phyloP scores from a whole-genome alignment of 2,888 invertebrate genomes.

The Cacoxenus indagator region DNA sequence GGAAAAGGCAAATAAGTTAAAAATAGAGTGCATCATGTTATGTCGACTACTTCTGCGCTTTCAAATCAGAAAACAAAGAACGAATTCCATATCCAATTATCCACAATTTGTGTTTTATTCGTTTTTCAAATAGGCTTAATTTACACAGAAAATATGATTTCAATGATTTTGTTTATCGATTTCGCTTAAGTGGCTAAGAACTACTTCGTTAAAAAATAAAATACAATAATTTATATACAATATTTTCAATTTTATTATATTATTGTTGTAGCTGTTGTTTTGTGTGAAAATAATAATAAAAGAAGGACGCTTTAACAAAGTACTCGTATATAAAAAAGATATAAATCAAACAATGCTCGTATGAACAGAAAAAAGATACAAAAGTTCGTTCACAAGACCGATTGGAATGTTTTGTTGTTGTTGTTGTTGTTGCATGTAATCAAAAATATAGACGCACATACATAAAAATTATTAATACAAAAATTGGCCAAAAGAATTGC shows the following conservation, averaged over 20 bases:
- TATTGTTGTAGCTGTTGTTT: neutral
- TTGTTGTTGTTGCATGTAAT: neutral
- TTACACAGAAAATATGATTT: conserved; percentile 37
- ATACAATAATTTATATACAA: conserved; percentile 62
- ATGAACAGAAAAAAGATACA: conserved; percentile 27
- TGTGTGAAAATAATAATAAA: conserved; percentile 40
- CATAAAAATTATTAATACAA: conserved; percentile 43
- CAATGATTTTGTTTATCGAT: conserved; percentile 25
- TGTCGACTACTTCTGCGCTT: too few species aligned
- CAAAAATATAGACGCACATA: conserved; percentile 32
- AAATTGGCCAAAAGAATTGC: conserved; percentile 5
- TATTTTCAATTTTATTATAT: conserved; percentile 42
- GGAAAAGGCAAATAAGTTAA: too few species aligned
- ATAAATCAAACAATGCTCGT: conserved; percentile 30
- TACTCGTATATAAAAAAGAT: conserved; percentile 40
- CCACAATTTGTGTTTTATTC: conserved; percentile 57
- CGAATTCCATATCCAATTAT: conserved; percentile 49
- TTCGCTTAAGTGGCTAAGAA: conserved; percentile 51
- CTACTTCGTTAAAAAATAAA: conserved; percentile 50
- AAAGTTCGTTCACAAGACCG: conserved; percentile 37
- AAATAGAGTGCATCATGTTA: too few species aligned
- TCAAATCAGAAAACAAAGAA: neutral
- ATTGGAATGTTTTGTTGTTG: conserved; percentile 45
- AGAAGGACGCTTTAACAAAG: conserved; percentile 40
- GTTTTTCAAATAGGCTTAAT: conserved; percentile 44